These are phyloP conservation scores for Tolmerus cingulatus DNA, from an alignment of 2,888 invertebrate species.

Conservation along the genomic window DNA sequence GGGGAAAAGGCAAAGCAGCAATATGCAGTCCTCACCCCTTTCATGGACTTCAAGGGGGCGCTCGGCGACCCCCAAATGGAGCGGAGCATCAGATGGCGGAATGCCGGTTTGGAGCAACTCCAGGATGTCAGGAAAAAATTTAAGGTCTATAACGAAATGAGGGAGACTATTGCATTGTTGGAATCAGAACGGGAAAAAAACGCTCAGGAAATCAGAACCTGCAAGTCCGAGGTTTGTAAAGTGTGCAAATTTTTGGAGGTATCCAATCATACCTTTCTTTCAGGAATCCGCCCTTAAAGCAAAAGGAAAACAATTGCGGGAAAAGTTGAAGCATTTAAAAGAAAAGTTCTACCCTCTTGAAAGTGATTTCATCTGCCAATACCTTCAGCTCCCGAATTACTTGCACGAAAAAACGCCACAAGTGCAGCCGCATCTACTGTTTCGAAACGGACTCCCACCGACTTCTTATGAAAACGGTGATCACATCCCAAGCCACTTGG, in stretches of 20 bases:
- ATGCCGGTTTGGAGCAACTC: constrained; percentile 67
- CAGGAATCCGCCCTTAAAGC: constrained; percentile 55
- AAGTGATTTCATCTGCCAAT: constrained; percentile 71
- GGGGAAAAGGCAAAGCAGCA: constrained; percentile 74
- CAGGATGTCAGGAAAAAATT: constrained; percentile 55
- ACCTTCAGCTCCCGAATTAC: constrained; percentile 74
- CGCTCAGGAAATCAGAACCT: constrained; percentile 62
- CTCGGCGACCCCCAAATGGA: constrained; percentile 66
- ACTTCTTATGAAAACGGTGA: constrained; percentile 39
- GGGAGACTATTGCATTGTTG: constrained; percentile 65
- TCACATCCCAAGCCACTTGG: constrained; percentile 52
- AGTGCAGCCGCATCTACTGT: not conserved
- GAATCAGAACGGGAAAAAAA: constrained; percentile 67
- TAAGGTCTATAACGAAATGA: constrained; percentile 54
- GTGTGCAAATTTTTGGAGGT: not conserved
- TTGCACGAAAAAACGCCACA: constrained; percentile 72
- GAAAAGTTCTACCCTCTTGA: constrained; percentile 75
- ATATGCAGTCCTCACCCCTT: constrained; percentile 74
- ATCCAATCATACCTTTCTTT: not conserved
- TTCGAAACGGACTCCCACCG: not conserved
- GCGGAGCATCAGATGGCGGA: constrained; percentile 67
- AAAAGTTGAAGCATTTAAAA: constrained; percentile 72
- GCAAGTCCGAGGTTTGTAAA: not conserved
- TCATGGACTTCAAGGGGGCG: constrained; percentile 71
- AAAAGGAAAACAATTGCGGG: constrained; percentile 67